Evolutionary conservation across 2,888 invertebrate species (phyloP).

Genomic region (Pristionchus exspectatus): DNA sequence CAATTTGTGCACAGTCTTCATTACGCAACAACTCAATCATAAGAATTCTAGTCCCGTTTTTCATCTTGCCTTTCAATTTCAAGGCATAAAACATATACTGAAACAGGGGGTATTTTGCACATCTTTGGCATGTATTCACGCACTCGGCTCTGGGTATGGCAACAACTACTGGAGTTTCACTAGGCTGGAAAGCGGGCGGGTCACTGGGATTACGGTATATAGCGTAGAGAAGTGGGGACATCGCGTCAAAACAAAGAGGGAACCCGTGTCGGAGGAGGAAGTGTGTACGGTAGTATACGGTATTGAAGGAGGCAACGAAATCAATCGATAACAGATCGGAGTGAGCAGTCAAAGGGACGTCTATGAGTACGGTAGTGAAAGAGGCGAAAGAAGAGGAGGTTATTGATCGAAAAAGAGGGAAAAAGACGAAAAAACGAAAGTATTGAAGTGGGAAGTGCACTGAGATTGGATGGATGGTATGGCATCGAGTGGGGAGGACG

Average conservation of each 20-base stretch:
- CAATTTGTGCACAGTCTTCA: not conserved
- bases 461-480: constrained; percentile 16
- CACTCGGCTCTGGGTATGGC: not conserved
- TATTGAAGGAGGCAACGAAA: constrained; percentile 5
- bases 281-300: constrained; percentile 19
- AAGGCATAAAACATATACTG: not conserved
- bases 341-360: not conserved
- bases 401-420: not conserved
- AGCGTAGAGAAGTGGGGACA: not conserved
- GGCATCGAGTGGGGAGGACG: not conserved
- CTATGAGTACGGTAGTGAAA: constrained; percentile 2
- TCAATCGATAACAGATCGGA: not conserved
- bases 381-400: constrained; percentile 15
- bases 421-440: not conserved
- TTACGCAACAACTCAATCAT: constrained; percentile 43
- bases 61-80: not conserved
- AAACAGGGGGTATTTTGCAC: not conserved
- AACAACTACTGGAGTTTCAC: constrained; percentile 26
- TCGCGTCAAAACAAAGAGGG: not conserved
- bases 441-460: not conserved
- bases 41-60: constrained; percentile 46
- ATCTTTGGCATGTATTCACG: constrained; percentile 13
- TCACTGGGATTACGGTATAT: constrained; percentile 38
- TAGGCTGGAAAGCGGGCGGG: not conserved
- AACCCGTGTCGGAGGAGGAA: not conserved